phyloP scores from a whole-genome alignment of 23 tunicate genomes.

The Trididemnum nubilum region DNA sequence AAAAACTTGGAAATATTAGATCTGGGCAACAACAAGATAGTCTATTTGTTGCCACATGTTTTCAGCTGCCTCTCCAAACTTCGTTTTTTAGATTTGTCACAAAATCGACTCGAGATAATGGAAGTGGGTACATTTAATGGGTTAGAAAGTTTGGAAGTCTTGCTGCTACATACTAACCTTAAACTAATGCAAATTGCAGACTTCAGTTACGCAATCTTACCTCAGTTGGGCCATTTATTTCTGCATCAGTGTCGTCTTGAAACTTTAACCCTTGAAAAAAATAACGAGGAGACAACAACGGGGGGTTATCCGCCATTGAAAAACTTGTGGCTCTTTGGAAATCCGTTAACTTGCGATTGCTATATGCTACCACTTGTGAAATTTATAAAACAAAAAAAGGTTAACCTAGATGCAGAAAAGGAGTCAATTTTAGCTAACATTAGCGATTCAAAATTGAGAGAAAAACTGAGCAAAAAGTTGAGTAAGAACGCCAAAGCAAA shows the following conservation, averaged over 20 bases:
- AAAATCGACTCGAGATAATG: constrained; percentile 23
- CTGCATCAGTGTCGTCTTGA: constrained; percentile 38
- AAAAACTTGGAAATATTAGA: constrained; percentile 40
- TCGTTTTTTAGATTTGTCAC: constrained; percentile 46
- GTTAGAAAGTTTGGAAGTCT: constrained; percentile 8
- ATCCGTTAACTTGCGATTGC: constrained; percentile 66
- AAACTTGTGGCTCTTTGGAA: constrained; percentile 60
- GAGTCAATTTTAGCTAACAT: background rate
- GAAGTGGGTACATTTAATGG: constrained; percentile 31
- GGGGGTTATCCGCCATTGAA: constrained; percentile 11
- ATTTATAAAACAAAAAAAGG: constrained; percentile 10
- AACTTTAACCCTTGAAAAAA: constrained; percentile 27
- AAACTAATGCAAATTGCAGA: constrained; percentile 12
- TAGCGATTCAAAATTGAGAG: background rate
- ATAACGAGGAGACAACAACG: background rate
- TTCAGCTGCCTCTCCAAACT: constrained; percentile 21
- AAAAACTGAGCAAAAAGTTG: background rate
- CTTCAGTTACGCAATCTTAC: background rate
- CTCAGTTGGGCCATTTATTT: constrained; percentile 38
- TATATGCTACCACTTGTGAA: constrained; percentile 42
- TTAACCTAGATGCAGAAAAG: constrained; percentile 34
- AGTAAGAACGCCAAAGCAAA: background rate
- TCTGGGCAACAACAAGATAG: constrained; percentile 42
- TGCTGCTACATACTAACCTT: constrained; percentile 41
- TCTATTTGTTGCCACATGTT: background rate